A percentile compares a stretch with the other conserved stretches of the same genome.
phyloP scores from a whole-genome alignment of 2,888 invertebrate species.

The Mystacides longicornis region DNA sequence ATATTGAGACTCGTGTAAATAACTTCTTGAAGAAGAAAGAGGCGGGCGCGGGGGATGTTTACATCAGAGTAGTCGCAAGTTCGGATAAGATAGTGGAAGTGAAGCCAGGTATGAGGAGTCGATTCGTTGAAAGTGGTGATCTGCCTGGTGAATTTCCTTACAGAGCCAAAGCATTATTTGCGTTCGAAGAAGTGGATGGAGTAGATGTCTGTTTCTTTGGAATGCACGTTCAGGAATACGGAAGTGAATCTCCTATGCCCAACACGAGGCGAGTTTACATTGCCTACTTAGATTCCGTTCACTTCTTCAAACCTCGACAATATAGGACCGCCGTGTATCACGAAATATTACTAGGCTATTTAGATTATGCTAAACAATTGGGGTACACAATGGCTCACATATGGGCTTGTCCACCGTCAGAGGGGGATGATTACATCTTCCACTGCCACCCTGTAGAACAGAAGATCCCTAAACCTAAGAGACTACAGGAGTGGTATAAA shows the following conservation, averaged over 20 bases:
- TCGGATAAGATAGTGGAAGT: slow-evolving; percentile 98
- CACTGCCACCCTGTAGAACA: slow-evolving; percentile 99
- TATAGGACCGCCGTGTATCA: slow-evolving; percentile 98
- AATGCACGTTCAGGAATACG: slow-evolving; percentile 99
- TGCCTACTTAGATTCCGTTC: slow-evolving; percentile 98
- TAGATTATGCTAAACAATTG: slow-evolving; percentile 96
- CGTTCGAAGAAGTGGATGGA: slow-evolving; percentile 98
- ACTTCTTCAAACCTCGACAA: slow-evolving; percentile 97
- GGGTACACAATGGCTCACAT: slow-evolving; percentile 99
- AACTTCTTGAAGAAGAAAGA: slow-evolving; percentile 96
- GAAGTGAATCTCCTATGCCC: slow-evolving; percentile 90
- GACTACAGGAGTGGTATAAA: slow-evolving; percentile 99
- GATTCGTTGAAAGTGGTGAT: slow-evolving; percentile 82
- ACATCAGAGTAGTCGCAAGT: slow-evolving; percentile 95
- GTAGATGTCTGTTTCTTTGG: slow-evolving; percentile 99
- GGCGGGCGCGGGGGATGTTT: slow-evolving; percentile 94
- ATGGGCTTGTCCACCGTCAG: slow-evolving; percentile 99
- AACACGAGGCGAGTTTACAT: slow-evolving; percentile 98
- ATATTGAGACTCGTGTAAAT: slow-evolving; percentile 96
- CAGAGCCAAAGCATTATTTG: slow-evolving; percentile 96
- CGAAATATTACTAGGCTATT: slow-evolving; percentile 96
- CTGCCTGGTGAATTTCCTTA: slow-evolving; percentile 91
- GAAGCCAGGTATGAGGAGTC: slow-evolving; percentile 93
- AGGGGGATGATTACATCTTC: slow-evolving; percentile 99
- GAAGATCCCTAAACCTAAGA: slow-evolving; percentile 98